These are phyloP conservation scores for Tragelaphus imberbis DNA, from an alignment of 2,113 vertebrate species.

Conservation along the genomic window DNA sequence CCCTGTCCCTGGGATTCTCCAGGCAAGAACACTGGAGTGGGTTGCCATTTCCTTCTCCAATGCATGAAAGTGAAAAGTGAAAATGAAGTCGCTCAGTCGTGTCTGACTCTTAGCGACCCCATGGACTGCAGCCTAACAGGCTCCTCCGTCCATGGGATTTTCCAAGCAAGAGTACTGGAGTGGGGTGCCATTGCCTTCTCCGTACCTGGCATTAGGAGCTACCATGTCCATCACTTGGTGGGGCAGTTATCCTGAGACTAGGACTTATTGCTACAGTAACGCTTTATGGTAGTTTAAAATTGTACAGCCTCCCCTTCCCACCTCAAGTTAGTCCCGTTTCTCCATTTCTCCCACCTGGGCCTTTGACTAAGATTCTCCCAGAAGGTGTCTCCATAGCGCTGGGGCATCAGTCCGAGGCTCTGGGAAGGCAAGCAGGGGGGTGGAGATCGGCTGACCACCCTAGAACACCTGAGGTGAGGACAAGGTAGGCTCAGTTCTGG, in stretches of 20 bases:
- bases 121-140: too few relatives aligned
- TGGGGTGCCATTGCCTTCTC: too few relatives aligned
- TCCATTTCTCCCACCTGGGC: slow-evolving; percentile 43
- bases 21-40: too few relatives aligned
- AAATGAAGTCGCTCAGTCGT: too few relatives aligned
- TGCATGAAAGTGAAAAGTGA: too few relatives aligned
- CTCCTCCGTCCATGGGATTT: too few relatives aligned
- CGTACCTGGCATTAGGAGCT: not conserved
- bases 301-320: not conserved
- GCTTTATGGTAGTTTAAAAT: not conserved
- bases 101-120: too few relatives aligned
- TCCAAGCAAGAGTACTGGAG: too few relatives aligned
- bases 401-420: not conserved
- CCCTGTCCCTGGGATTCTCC: too few relatives aligned
- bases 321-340: not conserved
- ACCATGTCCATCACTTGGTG: not conserved
- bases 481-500: not conserved
- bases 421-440: not conserved
- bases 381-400: slow-evolving; percentile 46
- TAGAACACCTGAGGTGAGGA: slow-evolving; percentile 56
- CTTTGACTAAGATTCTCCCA: slow-evolving; percentile 60
- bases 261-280: not conserved
- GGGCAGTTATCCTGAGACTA: not conserved
- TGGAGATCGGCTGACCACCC: slow-evolving; percentile 54
- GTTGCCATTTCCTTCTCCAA: too few relatives aligned